Percentiles rank a stretch among this genome's conserved stretches.
Evolutionary conservation across 2,113 vertebrate genomes (phyloP).

Genomic region (Azemiops feae): DNA sequence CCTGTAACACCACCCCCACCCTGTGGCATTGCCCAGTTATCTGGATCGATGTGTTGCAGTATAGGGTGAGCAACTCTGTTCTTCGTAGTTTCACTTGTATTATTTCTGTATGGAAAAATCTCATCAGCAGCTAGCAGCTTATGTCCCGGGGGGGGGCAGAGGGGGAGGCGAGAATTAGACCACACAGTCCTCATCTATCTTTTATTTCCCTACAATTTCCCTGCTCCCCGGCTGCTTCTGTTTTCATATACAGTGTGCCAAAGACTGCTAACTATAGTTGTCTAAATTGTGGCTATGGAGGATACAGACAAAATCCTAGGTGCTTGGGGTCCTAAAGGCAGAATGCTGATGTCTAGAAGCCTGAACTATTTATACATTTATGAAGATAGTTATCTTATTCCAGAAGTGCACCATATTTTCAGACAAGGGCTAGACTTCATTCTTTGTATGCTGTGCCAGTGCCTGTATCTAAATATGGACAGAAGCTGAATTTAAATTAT

Average conservation of each 20-base stretch:
- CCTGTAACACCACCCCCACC: background rate
- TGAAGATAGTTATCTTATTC: background rate
- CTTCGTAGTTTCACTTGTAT: constrained; percentile 61
- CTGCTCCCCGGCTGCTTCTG: constrained; percentile 42
- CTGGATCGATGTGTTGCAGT: constrained; percentile 57
- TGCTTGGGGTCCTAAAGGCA: background rate
- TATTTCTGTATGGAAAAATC: constrained; percentile 71
- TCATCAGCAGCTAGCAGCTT: constrained; percentile 61
- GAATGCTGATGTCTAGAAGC: background rate
- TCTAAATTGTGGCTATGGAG: background rate
- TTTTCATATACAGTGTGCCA: constrained; percentile 49
- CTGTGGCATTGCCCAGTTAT: constrained; percentile 42
- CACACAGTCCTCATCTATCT: constrained; percentile 47
- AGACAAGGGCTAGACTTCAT: background rate
- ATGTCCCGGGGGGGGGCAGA: constrained; percentile 56
- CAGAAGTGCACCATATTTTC: background rate
- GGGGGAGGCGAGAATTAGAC: constrained; percentile 55
- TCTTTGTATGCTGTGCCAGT: background rate
- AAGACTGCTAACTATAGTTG: constrained; percentile 7
- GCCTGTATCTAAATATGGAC: background rate
- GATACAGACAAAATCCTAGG: background rate
- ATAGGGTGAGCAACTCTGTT: constrained; percentile 52
- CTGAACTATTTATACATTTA: background rate
- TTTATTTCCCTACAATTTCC: constrained; percentile 40
- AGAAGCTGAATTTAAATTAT: background rate